Conservation (phyloP, 2,113 vertebrate genomes). For the Perca fluviatilis region DNA sequence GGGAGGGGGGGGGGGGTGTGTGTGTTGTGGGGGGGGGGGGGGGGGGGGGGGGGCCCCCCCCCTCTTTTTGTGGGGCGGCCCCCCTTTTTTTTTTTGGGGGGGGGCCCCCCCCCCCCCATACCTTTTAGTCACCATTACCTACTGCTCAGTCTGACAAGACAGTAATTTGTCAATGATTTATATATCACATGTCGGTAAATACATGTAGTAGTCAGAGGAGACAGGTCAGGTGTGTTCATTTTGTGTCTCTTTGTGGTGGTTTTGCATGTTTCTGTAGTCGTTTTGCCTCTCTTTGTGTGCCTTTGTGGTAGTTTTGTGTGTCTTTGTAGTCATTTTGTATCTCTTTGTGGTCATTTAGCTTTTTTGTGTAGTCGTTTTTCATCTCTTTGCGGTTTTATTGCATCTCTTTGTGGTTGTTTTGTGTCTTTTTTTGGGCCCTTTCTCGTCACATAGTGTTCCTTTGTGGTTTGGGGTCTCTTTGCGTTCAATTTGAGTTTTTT, state of each 20-base stretch:
- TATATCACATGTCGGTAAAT: no score
- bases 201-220: constrained; percentile 33
- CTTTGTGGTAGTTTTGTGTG: background rate
- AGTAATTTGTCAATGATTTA: no score
- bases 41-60: no score
- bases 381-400: background rate
- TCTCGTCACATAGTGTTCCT: no score
- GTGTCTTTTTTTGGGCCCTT: background rate
- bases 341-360: background rate
- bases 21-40: no score
- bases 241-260: background rate
- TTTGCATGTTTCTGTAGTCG: background rate
- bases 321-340: background rate
- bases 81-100: no score
- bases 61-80: no score
- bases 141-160: no score
- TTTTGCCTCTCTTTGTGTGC: background rate
- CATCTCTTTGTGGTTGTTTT: background rate
- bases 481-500: background rate
- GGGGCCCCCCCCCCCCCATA: no score
- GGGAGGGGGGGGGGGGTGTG: no score
- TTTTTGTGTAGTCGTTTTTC: background rate
- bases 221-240: constrained; percentile 10
- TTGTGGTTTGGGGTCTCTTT: background rate
- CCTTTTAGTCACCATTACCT: no score